These are phyloP conservation scores for Oophaga pumilio DNA, from an alignment of 2,113 vertebrate species.

Conservation along the genomic window DNA sequence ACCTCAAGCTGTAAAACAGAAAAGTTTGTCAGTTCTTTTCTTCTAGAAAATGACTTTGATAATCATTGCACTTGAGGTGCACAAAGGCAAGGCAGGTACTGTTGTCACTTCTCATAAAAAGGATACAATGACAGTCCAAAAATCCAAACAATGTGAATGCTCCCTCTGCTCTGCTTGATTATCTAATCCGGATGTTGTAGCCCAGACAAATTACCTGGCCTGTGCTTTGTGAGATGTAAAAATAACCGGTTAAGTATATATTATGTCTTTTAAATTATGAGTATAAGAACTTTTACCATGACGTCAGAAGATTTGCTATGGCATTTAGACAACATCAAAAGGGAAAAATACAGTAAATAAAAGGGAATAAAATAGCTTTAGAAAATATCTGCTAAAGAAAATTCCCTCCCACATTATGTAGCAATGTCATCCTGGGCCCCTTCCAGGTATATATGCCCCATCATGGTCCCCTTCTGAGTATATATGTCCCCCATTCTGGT, in stretches of 20 bases:
- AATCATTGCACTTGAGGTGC: neutral
- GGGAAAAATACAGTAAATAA: neutral
- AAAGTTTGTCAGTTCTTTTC: neutral
- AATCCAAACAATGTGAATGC: conserved; percentile 15
- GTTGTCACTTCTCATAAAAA: conserved; percentile 13
- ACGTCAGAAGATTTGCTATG: neutral
- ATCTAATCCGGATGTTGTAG: conserved; percentile 27
- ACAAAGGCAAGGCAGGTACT: neutral
- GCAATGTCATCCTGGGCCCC: too few relatives aligned
- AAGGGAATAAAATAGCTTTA: neutral
- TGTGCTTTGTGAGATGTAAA: conserved; percentile 10
- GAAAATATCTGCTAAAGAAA: neutral
- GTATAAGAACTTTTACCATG: neutral
- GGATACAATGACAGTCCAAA: conserved; percentile 27
- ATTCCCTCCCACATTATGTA: too few relatives aligned
- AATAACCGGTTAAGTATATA: neutral
- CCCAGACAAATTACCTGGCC: conserved; percentile 9
- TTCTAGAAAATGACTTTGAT: neutral
- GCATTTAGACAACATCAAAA: neutral
- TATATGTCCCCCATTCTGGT: too few relatives aligned
- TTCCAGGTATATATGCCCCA: too few relatives aligned
- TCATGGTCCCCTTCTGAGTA: too few relatives aligned
- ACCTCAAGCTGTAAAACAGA: neutral
- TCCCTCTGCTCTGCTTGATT: conserved; percentile 26
- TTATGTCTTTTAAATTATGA: conserved; percentile 5